Evolutionary conservation across 2,888 invertebrate genomes (phyloP), one percentile per base, ranked within the genome.

Genomic region (Nebria salina): DNA sequence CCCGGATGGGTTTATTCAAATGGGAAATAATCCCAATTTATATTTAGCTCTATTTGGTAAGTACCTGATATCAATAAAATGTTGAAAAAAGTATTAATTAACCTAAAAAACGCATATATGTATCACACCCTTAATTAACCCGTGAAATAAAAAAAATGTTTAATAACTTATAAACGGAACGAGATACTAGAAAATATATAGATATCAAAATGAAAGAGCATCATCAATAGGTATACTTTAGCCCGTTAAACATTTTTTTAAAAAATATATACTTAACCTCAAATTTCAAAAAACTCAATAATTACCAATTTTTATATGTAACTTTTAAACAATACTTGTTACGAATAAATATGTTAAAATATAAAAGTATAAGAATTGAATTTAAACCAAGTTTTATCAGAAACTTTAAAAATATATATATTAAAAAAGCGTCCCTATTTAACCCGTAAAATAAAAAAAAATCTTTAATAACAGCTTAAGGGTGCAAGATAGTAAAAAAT

Each of bases 1-100:
- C 1, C 89, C 94, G 13, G 98, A 98, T 89, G 97, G 96, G 20
- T 92, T 97, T 72, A 89, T 93, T 34, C 98, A 98, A 89, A 93
- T 99, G 82, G 91, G 91, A 86, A 92, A 94, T 86, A 94, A 91
- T 85, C 87, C 87, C 76, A 85, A 86, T 83, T 90, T 97, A n/a
- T 86, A 93, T 13, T 85, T 94, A 77, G 94, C 95, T 13, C 90
- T 95, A 76, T 84, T 91, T 78, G 94, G 95, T 92, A 90, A 90
- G 25, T 70, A 20, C 20, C 20, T 20, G 20, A 20, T 20, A 20
- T 20, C 20, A 20, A 20, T 20, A 20, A 20, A 20, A 20, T 20
- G 20, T 20, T 20, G 20, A 20, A 20, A 20, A 20, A 0, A 20
- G 20, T 20, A 20, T 20, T 20, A 20, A 20, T 20, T 20, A 20